Evolutionary conservation across 2,113 vertebrate genomes (phyloP).

Genomic region (Crotalus horridus): DNA sequence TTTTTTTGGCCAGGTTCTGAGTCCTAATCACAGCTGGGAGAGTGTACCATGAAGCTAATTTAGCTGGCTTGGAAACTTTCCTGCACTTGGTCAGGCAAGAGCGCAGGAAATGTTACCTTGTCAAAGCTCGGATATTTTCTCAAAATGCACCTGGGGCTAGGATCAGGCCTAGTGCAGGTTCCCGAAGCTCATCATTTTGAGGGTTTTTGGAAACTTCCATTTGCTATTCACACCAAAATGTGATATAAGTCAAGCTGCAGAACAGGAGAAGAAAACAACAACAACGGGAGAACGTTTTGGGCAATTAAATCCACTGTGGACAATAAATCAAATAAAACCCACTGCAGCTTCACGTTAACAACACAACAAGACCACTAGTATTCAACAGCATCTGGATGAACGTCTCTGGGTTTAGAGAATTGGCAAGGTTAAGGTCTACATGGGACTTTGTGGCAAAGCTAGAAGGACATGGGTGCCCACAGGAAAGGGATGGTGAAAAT

Average conservation of each 20-base stretch:
- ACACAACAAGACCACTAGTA: not conserved
- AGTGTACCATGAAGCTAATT: not conserved
- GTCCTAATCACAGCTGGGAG: not conserved
- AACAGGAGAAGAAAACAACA: not conserved
- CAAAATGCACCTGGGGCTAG: not conserved
- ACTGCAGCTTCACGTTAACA: not conserved
- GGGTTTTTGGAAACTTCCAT: not conserved
- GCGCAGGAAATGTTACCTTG: not conserved
- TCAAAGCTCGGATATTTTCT: not conserved
- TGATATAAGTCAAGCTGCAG: not conserved
- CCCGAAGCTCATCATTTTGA: not conserved
- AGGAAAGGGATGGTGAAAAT: not conserved
- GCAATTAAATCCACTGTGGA: not conserved
- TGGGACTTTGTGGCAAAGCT: not conserved
- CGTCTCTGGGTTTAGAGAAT: not conserved
- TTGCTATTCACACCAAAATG: not conserved
- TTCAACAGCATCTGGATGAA: not conserved
- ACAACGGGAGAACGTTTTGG: not conserved
- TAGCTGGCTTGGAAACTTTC: not conserved
- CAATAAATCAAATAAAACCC: not conserved
- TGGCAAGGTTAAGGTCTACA: not conserved
- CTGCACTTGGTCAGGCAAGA: not conserved
- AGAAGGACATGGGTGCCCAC: not conserved
- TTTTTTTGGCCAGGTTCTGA: not conserved
- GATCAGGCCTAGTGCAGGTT: not conserved